Conservation (phyloP, 2,888 invertebrate genomes). For the Imbricaverruca yamaguchii region DNA sequence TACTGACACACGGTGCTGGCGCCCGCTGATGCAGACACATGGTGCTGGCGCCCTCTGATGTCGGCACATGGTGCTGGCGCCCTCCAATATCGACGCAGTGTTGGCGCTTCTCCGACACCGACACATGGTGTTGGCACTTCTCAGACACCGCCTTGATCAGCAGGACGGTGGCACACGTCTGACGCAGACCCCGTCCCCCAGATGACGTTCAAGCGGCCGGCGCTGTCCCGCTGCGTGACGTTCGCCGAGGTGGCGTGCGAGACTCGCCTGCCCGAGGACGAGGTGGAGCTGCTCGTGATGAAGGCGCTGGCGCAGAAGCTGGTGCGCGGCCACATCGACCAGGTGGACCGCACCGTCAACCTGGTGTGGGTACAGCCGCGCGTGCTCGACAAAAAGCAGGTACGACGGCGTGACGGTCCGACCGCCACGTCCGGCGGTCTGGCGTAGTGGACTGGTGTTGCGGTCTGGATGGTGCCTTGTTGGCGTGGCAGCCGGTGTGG, state of each 20-base stretch:
- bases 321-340: slow-evolving; percentile 90
- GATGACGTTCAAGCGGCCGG: slow-evolving; percentile 93
- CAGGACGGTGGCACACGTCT: too few species aligned
- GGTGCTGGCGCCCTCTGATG: too few species aligned
- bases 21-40: too few species aligned
- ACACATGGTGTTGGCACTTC: too few species aligned
- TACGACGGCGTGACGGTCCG: slow-evolving; percentile 35
- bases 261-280: slow-evolving; percentile 31
- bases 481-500: too few species aligned
- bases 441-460: too few species aligned
- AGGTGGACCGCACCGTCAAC: slow-evolving; percentile 59
- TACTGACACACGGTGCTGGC: too few species aligned
- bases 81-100: too few species aligned
- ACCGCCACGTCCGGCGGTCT: background rate
- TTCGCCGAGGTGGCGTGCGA: slow-evolving; percentile 77
- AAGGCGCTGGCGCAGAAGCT: slow-evolving; percentile 91
- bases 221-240: slow-evolving; percentile 72
- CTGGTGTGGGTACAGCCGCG: slow-evolving; percentile 82
- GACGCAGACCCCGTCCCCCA: slow-evolving; percentile 34
- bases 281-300: slow-evolving; percentile 91
- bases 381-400: slow-evolving; percentile 60
- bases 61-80: too few species aligned
- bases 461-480: too few species aligned
- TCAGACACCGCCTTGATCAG: too few species aligned
- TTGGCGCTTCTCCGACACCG: too few species aligned